Conservation (phyloP, 2,888 invertebrate species). For the Torymus texanus region DNA sequence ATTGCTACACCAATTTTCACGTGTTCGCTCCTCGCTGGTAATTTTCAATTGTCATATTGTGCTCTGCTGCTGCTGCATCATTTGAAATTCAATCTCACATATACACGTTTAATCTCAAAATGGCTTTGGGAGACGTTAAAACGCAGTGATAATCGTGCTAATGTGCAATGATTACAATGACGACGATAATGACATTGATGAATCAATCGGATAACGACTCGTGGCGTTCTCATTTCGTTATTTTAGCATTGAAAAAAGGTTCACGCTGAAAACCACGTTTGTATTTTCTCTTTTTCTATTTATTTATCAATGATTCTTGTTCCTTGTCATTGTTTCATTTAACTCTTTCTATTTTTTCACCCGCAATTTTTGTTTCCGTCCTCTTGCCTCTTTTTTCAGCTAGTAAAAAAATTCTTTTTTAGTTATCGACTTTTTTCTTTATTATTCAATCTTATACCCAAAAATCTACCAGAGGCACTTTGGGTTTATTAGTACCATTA, state of each 20-base stretch:
- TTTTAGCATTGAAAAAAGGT: conserved; percentile 16
- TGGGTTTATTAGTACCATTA: conserved; percentile 75
- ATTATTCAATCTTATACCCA: conserved; percentile 75
- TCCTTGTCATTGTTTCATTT: too few species aligned
- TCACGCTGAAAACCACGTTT: neutral
- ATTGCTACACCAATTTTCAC: neutral
- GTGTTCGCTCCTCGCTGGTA: neutral
- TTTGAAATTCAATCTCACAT: conserved; percentile 1
- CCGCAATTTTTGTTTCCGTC: neutral
- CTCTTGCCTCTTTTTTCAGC: neutral
- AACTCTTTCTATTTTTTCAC: too few species aligned
- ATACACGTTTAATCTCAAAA: conserved; percentile 4
- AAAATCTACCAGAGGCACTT: conserved; percentile 76
- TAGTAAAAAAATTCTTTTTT: conserved; percentile 33
- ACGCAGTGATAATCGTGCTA: neutral
- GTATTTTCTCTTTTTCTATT: too few species aligned
- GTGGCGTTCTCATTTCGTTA: neutral
- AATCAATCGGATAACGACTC: neutral
- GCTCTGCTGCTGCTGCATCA: neutral
- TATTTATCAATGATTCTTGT: too few species aligned
- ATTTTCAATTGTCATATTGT: conserved; percentile 5
- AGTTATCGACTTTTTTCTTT: conserved; percentile 26
- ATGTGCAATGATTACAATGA: conserved; percentile 10
- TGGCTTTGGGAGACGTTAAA: conserved; percentile 10
- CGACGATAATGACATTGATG: conserved; percentile 15